A percentile compares a stretch with the other conserved stretches of the same genome.
These are phyloP conservation scores for Melanostoma mellinum DNA, from an alignment of 2,888 invertebrate genomes.

Conservation along the genomic window DNA sequence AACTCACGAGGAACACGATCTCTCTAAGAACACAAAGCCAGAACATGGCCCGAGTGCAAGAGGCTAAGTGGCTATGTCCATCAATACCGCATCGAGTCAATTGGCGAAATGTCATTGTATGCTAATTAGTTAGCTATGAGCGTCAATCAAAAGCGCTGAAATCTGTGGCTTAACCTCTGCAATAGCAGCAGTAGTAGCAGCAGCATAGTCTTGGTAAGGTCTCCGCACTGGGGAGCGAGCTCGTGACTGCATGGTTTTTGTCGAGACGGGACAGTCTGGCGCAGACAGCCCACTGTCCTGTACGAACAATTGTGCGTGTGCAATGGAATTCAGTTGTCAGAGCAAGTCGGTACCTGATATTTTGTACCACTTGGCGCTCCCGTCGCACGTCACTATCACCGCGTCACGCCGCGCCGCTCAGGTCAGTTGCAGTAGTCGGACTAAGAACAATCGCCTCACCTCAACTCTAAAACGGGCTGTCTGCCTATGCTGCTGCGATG, in stretches of 20 bases:
- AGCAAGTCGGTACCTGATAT: slow-evolving; percentile 31
- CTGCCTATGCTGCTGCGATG: not conserved
- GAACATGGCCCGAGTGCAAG: slow-evolving; percentile 64
- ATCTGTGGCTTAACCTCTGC: slow-evolving; percentile 46
- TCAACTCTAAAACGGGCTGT: slow-evolving; percentile 22
- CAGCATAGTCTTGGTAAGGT: not conserved
- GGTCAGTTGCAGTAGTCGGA: slow-evolving; percentile 7
- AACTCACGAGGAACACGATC: slow-evolving; percentile 71
- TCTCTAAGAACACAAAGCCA: slow-evolving; percentile 53
- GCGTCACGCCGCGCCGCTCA: not conserved
- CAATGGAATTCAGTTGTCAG: slow-evolving; percentile 70
- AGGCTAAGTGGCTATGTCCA: slow-evolving; percentile 72
- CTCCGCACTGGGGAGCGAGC: slow-evolving; percentile 28
- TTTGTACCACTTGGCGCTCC: slow-evolving; percentile 49
- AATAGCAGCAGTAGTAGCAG: not conserved
- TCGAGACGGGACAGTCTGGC: slow-evolving; percentile 31
- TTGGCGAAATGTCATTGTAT: slow-evolving; percentile 73
- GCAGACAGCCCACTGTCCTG: slow-evolving; percentile 29
- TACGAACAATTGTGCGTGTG: slow-evolving; percentile 59
- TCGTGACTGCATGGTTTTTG: slow-evolving; percentile 32
- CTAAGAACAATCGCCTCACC: slow-evolving; percentile 46
- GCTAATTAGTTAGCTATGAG: slow-evolving; percentile 72
- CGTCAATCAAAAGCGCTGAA: slow-evolving; percentile 68
- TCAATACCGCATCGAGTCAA: slow-evolving; percentile 72
- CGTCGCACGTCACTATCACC: slow-evolving; percentile 18